Percentiles rank a stretch among this genome's conserved stretches.
Conservation (phyloP, 2,797 vertebrate species). For the Epinephelus awoara region DNA sequence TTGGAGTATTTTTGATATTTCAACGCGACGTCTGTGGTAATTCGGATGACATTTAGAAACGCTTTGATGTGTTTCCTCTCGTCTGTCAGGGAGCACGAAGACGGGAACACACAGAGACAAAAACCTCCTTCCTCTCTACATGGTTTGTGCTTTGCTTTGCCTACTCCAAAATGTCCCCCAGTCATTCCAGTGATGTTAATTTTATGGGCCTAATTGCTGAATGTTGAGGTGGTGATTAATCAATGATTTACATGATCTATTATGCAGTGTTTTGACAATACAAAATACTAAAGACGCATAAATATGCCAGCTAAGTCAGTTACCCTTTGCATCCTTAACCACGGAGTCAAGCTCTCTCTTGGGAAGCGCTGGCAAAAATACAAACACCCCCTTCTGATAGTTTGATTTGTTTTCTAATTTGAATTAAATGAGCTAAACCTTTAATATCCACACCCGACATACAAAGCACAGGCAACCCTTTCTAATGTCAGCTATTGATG, state of each 20-base stretch:
- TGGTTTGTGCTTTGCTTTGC: constrained; percentile 13
- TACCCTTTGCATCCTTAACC: not conserved
- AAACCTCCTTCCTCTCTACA: constrained; percentile 22
- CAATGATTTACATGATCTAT: constrained; percentile 16
- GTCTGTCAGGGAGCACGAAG: constrained; percentile 45
- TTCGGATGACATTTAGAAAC: constrained; percentile 78
- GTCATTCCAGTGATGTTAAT: constrained; percentile 10
- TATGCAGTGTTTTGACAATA: constrained; percentile 23
- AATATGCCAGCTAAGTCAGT: constrained; percentile 1
- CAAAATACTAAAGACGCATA: not conserved
- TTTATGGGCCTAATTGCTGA: constrained; percentile 26
- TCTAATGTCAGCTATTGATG: constrained; percentile 7
- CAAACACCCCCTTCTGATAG: constrained; percentile 13
- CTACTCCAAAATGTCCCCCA: constrained; percentile 32
- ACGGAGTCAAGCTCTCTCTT: not conserved
- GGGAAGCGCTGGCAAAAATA: constrained; percentile 24
- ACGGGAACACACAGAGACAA: constrained; percentile 26
- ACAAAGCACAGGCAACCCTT: not conserved
- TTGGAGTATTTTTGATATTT: constrained; percentile 73
- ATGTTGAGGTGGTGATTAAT: constrained; percentile 27
- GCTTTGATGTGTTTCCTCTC: constrained; percentile 69
- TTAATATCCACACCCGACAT: constrained; percentile 30
- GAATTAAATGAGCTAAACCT: constrained; percentile 9
- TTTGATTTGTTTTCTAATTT: constrained; percentile 33
- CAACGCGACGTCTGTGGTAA: constrained; percentile 63